Evolutionary conservation across 2,113 vertebrate species (phyloP).

Genomic region (Carettochelys insculpta): DNA sequence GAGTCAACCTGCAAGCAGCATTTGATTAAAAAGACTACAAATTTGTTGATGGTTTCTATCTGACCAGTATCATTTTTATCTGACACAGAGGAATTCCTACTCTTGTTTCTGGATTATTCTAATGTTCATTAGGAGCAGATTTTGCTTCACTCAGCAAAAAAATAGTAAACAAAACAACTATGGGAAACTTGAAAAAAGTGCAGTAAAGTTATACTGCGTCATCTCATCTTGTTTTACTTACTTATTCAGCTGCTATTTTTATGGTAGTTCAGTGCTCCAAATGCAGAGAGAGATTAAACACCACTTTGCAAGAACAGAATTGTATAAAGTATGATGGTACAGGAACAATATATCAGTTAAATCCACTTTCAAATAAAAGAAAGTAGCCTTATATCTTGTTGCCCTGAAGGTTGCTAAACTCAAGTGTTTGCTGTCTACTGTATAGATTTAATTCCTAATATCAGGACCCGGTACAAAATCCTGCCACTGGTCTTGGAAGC

Average conservation of each 20-base stretch:
- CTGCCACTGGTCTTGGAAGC: neutral
- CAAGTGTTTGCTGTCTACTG: neutral
- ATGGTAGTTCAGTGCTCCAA: too few species aligned
- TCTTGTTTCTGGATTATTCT: neutral
- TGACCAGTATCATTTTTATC: too few species aligned
- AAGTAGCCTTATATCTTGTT: neutral
- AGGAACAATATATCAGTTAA: neutral
- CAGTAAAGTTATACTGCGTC: neutral
- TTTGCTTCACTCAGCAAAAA: neutral
- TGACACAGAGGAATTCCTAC: neutral
- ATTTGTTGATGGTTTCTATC: neutral
- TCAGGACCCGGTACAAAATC: neutral
- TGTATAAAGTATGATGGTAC: neutral
- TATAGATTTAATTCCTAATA: neutral
- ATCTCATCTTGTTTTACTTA: neutral
- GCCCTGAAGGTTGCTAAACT: neutral
- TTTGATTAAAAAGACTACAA: neutral
- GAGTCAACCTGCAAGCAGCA: neutral
- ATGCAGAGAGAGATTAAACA: neutral
- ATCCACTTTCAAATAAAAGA: neutral
- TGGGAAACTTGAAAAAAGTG: neutral
- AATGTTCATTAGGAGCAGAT: neutral
- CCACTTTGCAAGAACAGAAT: neutral
- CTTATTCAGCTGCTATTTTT: neutral
- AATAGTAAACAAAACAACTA: neutral